Conservation (phyloP, 2,888 invertebrate genomes). For the Celastrina argiolus region DNA sequence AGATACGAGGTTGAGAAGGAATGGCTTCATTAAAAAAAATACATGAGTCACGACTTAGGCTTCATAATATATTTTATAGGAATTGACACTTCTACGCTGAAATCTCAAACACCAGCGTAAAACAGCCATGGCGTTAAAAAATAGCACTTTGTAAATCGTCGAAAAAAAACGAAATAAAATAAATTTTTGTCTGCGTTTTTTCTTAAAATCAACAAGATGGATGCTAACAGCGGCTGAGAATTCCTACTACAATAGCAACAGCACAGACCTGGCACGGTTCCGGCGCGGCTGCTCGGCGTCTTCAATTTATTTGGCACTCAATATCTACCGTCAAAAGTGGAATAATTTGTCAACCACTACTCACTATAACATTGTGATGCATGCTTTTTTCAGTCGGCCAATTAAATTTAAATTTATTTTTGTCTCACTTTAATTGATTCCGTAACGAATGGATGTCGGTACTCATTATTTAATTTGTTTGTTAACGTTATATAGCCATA, state of each 20-base stretch:
- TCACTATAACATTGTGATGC: slow-evolving; percentile 19
- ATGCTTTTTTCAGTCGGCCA: slow-evolving; percentile 9
- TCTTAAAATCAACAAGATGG: slow-evolving; percentile 58
- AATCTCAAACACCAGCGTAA: background rate
- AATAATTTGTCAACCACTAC: slow-evolving; percentile 50
- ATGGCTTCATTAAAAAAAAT: too few species aligned
- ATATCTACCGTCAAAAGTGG: slow-evolving; percentile 55
- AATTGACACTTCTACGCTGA: background rate
- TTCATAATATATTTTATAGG: too few species aligned
- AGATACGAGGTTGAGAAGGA: too few species aligned
- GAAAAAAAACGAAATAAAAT: background rate
- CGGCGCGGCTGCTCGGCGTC: slow-evolving; percentile 59
- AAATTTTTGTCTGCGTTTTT: slow-evolving; percentile 43
- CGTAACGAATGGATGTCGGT: background rate
- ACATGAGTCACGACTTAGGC: too few species aligned
- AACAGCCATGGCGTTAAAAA: background rate
- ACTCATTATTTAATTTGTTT: background rate
- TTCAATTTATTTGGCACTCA: slow-evolving; percentile 71
- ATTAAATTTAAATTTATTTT: slow-evolving; percentile 21
- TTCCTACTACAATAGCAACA: slow-evolving; percentile 60
- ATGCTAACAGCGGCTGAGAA: slow-evolving; percentile 65
- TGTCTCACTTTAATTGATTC: background rate
- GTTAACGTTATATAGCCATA: background rate
- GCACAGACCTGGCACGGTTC: slow-evolving; percentile 59
- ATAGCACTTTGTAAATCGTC: background rate